Base-by-base conservation (phyloP, 2,797 vertebrate genomes). In the Danio albolineatus region DNA sequence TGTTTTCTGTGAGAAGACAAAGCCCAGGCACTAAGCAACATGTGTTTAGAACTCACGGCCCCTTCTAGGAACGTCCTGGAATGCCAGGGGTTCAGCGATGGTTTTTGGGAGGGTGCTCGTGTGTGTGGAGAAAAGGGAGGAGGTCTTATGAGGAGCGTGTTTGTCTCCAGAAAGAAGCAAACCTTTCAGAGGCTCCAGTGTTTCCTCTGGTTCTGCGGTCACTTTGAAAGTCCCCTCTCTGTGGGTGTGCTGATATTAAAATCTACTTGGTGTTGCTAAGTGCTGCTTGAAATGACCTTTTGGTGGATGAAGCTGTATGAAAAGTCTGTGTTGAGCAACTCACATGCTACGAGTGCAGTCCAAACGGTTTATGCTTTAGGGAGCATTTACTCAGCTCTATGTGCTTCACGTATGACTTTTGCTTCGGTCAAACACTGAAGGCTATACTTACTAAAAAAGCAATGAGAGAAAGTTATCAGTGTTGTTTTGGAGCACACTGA, bases 1-100 rank as follows among this genome's bases (percentile, higher is more conserved):
- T 82, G 81, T 82, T 59, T 82, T 57, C 76, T 19, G 16, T 54
- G 69, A 46, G 21, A 54, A 79, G 81, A 82, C 76, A 82, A 82
- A 82, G 70, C 61, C 57, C 38, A 82, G 70, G 70, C 81, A 78
- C 70, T 82, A 61, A 82, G 76, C 70, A 74, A 82, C 74, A 60
- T 82, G 62, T 74, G 70, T 82, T 78, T 38, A 73, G 44, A 71
- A 67, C 75, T 28, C 60, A 56, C 4, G 69, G 60, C 44, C 69
- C 54, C 71, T 67, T 78, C 71, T 73, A 73, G 81, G 72, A 82
- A 82, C 57, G 36, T 43, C 75, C 14, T 76, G 69, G 61, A 72
- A 82, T 60, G 76, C 56, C 62, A 74, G 76, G 54, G 69, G 53
- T 69, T n/a, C 46, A 36, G 57, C 10, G 10, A 54, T 59, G 43